Conservation (phyloP, 2,797 vertebrate species). For the Manis javanica region DNA sequence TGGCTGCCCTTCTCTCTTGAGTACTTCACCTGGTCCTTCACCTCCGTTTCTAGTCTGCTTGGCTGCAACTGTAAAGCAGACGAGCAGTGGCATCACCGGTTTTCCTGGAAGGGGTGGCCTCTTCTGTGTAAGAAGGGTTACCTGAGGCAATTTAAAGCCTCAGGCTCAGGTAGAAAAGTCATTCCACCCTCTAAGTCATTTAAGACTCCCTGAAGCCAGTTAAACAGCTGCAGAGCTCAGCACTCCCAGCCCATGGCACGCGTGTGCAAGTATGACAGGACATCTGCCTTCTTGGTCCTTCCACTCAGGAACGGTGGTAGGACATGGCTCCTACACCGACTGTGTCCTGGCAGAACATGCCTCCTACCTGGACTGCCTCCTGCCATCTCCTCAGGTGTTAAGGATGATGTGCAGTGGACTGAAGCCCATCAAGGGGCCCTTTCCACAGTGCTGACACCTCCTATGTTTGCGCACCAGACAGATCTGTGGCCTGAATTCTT, state of each 20-base stretch:
- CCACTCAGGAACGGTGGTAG: not conserved
- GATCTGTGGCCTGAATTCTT: not conserved
- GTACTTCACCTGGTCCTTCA: not conserved
- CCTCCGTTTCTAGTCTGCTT: not conserved
- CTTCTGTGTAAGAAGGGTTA: not conserved
- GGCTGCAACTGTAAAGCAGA: not conserved
- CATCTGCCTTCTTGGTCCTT: not conserved
- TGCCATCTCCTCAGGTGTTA: not conserved
- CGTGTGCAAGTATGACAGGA: accelerated
- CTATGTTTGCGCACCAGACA: not conserved
- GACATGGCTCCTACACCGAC: not conserved
- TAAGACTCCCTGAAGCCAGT: not conserved
- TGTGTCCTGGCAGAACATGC: not conserved
- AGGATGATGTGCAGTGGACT: not conserved
- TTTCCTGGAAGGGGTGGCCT: not conserved
- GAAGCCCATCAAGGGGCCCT: not conserved
- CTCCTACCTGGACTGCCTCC: not conserved
- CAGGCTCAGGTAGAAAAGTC: not conserved
- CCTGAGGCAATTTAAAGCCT: too few species aligned
- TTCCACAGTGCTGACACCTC: not conserved
- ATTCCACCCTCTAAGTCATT: not conserved
- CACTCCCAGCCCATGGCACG: not conserved
- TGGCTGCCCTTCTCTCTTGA: not conserved
- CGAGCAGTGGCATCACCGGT: not conserved
- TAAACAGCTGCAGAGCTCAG: not conserved